A percentile compares a stretch with the other conserved stretches of the same genome.
phyloP scores from a whole-genome alignment of 2,888 invertebrate genomes.

The Hartigia nigra region DNA sequence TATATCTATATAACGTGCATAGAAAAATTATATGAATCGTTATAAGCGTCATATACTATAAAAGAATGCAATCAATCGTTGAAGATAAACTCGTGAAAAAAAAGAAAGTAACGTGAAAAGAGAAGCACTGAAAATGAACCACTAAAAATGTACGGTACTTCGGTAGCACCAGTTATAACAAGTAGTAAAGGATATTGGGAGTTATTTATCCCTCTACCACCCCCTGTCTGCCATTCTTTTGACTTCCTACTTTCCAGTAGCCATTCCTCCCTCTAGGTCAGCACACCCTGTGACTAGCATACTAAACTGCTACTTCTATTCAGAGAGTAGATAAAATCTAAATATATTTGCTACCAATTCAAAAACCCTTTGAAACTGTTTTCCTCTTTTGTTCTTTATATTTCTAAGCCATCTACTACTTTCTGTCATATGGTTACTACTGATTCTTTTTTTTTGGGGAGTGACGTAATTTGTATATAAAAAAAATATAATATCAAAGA shows the following conservation, averaged over 20 bases:
- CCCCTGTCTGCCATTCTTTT: background rate
- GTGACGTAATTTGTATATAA: background rate
- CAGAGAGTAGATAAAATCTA: background rate
- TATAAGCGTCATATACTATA: too few species aligned
- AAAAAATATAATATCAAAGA: background rate
- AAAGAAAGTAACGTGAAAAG: background rate
- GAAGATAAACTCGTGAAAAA: background rate
- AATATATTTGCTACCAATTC: background rate
- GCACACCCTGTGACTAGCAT: background rate
- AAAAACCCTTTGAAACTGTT: background rate
- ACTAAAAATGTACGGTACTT: slow-evolving; percentile 6
- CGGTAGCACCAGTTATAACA: slow-evolving; percentile 19
- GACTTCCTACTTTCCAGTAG: background rate
- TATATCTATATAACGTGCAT: too few species aligned
- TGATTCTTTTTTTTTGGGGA: background rate
- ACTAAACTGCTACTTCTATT: slow-evolving; percentile 1
- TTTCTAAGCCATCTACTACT: background rate
- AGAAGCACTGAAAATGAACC: slow-evolving; percentile 6
- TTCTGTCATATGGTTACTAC: background rate
- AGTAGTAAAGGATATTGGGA: slow-evolving; percentile 10
- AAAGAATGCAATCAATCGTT: too few species aligned
- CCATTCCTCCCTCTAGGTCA: background rate
- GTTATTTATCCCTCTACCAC: slow-evolving; percentile 11
- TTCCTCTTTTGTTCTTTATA: background rate
- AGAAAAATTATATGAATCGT: background rate